Evolutionary conservation across 2,888 invertebrate species (phyloP), one percentile per base, ranked within the genome.

Genomic region (Hemaris fuciformis): DNA sequence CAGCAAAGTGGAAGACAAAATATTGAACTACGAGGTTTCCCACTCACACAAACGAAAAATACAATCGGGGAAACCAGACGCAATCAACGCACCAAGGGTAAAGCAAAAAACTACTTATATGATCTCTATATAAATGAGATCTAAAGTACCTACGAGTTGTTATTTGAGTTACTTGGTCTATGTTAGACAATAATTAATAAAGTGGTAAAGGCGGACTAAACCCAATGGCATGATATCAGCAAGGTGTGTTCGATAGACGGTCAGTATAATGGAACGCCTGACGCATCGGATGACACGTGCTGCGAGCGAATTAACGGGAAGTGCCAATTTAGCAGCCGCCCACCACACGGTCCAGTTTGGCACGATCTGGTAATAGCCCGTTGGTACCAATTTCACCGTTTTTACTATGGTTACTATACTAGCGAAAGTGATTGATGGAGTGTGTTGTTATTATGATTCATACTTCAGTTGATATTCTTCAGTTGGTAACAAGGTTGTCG

Each of bases 261-360:
- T 15, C 53, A 31, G 38, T 38, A 27, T 53, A 53, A 53, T 53
- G 31, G 18, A 20, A 53, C 27, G 27, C 18, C 45, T 53, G 53
- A 31, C 18, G 31, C 31, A 31, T 31, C 27, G 18, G 15, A 53
- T 53, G 67, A 59, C 69, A 67, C 72, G 73, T 71, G 71, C 62
- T 48, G 20, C 43, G 57, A 23, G 68, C 62, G 61, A 77, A 76
- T 78, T 72, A 73, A 67, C 75, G 71, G 86, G 79, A 87, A 78
- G 77, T 72, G 69, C 46, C 80, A 83, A 87, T 86, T 87, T 77
- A 77, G 57, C 60, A 63, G 38, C 63, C 76, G 80, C 82, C 84
- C 73, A 84, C 87, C 63, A 62, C 41, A 20, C 27, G 34, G 25
- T 20, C 31, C 59, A 62, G 61, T 58, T 64, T 62, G 62, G 69